Conservation (phyloP, 2,888 invertebrate genomes). For the Oasisia sp. region DNA sequence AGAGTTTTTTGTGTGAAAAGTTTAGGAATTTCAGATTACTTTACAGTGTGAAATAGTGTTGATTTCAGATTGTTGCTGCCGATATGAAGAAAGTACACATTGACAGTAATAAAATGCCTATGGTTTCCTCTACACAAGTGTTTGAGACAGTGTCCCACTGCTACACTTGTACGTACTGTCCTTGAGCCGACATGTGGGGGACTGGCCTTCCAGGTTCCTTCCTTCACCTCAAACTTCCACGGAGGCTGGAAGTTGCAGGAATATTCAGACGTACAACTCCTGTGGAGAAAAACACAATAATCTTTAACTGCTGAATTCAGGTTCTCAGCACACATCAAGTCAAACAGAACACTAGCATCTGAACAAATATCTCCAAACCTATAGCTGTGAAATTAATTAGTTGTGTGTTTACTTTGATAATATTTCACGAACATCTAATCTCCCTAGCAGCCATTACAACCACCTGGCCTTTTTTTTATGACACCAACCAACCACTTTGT, state of each 20-base stretch:
- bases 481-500: no score
- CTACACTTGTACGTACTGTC: constrained; percentile 21
- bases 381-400: no score
- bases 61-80: no score
- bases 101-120: background rate
- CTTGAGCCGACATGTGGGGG: constrained; percentile 53
- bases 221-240: constrained; percentile 51
- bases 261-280: constrained; percentile 54
- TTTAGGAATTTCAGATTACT: no score
- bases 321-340: background rate
- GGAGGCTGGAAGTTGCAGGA: constrained; percentile 56
- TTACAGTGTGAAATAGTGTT: no score
- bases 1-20: no score
- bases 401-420: no score
- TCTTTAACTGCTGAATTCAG: background rate
- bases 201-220: constrained; percentile 60
- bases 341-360: background rate
- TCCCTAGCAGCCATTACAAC: no score
- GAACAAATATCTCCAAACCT: constrained; percentile 28
- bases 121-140: background rate
- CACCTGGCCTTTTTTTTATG: no score
- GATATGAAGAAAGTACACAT: no score
- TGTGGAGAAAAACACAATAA: constrained; percentile 10
- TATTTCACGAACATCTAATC: no score
- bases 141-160: background rate